Evolutionary conservation across 2,113 vertebrate species (phyloP).

Genomic region (Plecturocebus donacophilus): DNA sequence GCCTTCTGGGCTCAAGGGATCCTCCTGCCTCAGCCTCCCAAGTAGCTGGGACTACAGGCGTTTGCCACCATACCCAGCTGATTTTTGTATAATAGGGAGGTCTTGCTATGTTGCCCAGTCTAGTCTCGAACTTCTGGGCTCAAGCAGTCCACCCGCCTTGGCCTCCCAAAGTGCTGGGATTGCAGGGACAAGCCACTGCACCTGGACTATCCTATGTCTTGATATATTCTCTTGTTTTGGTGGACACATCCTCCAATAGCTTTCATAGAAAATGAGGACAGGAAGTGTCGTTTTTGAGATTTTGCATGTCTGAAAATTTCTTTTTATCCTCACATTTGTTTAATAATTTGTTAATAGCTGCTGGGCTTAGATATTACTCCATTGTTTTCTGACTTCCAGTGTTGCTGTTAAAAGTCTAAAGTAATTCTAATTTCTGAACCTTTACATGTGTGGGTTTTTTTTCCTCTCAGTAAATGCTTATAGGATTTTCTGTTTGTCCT

Average conservation of each 20-base stretch:
- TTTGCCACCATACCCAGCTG: not conserved
- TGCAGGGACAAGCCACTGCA: not conserved
- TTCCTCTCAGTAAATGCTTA: not conserved
- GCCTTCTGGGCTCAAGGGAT: too few relatives aligned
- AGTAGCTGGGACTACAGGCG: not conserved
- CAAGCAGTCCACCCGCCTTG: not conserved
- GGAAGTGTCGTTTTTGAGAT: not conserved
- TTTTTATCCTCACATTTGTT: not conserved
- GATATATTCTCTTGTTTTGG: not conserved
- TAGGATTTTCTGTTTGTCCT: not conserved
- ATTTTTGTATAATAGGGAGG: not conserved
- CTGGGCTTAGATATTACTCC: not conserved
- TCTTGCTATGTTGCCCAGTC: not conserved
- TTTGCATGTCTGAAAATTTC: not conserved
- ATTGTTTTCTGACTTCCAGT: not conserved
- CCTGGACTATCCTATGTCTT: not conserved
- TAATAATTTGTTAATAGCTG: not conserved
- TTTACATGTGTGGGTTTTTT: not conserved
- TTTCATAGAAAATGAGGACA: not conserved
- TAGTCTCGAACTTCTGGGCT: not conserved
- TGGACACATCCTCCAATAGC: not conserved
- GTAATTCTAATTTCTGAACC: not conserved
- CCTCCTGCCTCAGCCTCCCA: too few relatives aligned
- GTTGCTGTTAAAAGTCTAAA: conserved; percentile 5
- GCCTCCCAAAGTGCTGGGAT: not conserved